These are phyloP conservation scores for Arremon aurantiirostris DNA, from an alignment of 2,797 vertebrate genomes.

Conservation along the genomic window DNA sequence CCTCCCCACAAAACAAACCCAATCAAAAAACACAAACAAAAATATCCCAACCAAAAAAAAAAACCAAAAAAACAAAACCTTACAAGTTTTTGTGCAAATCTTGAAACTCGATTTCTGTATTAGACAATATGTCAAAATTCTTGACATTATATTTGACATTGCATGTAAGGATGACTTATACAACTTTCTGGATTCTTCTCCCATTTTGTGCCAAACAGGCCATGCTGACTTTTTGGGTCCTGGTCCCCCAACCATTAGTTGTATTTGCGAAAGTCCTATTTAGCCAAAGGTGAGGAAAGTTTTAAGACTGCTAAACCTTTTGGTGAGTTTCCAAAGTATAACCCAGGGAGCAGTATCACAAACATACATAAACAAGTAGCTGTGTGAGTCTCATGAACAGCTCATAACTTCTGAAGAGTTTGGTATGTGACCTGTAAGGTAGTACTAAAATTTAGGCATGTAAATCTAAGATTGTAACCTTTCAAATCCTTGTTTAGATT, in stretches of 20 bases:
- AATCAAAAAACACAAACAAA: not conserved
- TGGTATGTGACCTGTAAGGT: not conserved
- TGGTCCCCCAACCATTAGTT: not conserved
- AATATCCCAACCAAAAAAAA: not conserved
- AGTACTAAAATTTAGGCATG: not conserved
- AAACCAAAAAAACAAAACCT: not conserved
- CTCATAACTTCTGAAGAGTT: not conserved
- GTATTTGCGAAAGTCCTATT: not conserved
- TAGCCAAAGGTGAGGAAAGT: conserved; percentile 19
- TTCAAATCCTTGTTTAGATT: not conserved
- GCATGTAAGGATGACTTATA: not conserved
- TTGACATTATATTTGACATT: not conserved
- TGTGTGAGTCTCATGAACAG: not conserved
- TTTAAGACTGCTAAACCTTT: conserved; percentile 19
- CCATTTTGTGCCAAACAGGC: not conserved
- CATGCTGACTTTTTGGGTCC: not conserved
- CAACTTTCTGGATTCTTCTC: not conserved
- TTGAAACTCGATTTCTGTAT: not conserved
- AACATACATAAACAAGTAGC: conserved; percentile 11
- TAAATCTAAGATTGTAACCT: not conserved
- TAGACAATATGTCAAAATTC: not conserved
- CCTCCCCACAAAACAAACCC: not conserved
- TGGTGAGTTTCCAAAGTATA: conserved; percentile 2
- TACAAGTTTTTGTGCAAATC: not conserved
- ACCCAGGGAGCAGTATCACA: not conserved